These are phyloP conservation scores for Timema cristinae DNA, from an alignment of 2,888 invertebrate species.

Conservation along the genomic window DNA sequence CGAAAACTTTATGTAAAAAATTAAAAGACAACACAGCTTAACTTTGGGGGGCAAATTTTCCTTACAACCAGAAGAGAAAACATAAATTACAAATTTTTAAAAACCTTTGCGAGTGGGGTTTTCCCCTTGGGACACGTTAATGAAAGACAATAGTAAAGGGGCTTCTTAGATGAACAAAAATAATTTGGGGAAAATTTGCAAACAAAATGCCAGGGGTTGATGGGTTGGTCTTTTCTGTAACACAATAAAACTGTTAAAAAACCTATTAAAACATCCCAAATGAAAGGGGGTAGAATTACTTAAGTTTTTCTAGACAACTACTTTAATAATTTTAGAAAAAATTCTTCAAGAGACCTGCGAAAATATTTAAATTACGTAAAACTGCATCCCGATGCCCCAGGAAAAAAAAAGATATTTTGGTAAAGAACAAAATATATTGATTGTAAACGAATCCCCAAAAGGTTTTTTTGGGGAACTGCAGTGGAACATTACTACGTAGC, in stretches of 20 bases:
- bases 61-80: not conserved
- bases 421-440: not conserved
- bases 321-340: too few species aligned
- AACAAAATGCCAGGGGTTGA: not conserved
- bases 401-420: not conserved
- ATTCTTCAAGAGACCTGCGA: not conserved
- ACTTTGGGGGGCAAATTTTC: not conserved
- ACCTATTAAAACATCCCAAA: not conserved
- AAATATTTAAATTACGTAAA: not conserved
- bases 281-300: not conserved
- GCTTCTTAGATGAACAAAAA: not conserved
- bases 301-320: too few species aligned
- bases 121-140: not conserved
- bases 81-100: not conserved
- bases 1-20: not conserved
- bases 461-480: not conserved
- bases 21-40: not conserved
- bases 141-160: not conserved
- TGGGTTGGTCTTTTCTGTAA: not conserved
- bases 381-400: not conserved
- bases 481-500: too few species aligned
- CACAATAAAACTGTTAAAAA: not conserved
- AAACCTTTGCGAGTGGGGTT: not conserved
- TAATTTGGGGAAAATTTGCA: not conserved
- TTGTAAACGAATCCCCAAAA: not conserved